Conservation (phyloP, 2,888 invertebrate species). For the Spisula solida region DNA sequence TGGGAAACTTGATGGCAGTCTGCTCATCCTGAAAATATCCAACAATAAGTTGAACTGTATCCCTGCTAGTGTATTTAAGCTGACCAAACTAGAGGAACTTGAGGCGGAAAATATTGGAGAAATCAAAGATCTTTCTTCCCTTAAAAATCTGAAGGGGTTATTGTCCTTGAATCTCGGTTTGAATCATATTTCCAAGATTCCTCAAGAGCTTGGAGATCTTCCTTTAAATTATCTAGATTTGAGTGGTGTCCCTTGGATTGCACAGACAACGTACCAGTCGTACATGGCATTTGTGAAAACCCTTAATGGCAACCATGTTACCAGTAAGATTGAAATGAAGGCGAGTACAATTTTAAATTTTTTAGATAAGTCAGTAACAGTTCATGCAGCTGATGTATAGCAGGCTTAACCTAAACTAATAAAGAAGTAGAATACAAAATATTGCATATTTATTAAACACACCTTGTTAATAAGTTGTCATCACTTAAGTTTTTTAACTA, state of each 20-base stretch:
- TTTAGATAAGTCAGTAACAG: neutral
- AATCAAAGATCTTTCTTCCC: constrained; percentile 63
- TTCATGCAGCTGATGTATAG: neutral
- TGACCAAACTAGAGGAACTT: constrained; percentile 73
- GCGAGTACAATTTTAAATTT: constrained; percentile 31
- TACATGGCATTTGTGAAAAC: constrained; percentile 60
- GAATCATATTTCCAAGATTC: constrained; percentile 70
- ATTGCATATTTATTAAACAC: too few species aligned
- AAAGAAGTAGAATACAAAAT: too few species aligned
- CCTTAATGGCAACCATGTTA: constrained; percentile 58
- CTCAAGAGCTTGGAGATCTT: constrained; percentile 70
- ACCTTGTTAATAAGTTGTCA: too few species aligned
- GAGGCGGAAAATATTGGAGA: constrained; percentile 77
- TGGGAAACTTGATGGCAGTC: constrained; percentile 50
- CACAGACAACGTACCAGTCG: constrained; percentile 63
- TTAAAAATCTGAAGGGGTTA: constrained; percentile 75
- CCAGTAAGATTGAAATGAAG: constrained; percentile 53
- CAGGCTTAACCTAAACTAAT: too few species aligned
- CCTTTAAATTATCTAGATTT: constrained; percentile 76
- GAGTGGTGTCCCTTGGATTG: constrained; percentile 81
- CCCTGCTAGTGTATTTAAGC: constrained; percentile 67
- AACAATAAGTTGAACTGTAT: constrained; percentile 77
- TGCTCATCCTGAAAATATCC: constrained; percentile 77
- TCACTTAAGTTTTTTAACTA: too few species aligned
- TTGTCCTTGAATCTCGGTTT: constrained; percentile 71